Percentiles rank a stretch among this genome's conserved stretches.
Evolutionary conservation across 2,888 invertebrate genomes (phyloP).

Genomic region (Caenorhabditis sp.): DNA sequence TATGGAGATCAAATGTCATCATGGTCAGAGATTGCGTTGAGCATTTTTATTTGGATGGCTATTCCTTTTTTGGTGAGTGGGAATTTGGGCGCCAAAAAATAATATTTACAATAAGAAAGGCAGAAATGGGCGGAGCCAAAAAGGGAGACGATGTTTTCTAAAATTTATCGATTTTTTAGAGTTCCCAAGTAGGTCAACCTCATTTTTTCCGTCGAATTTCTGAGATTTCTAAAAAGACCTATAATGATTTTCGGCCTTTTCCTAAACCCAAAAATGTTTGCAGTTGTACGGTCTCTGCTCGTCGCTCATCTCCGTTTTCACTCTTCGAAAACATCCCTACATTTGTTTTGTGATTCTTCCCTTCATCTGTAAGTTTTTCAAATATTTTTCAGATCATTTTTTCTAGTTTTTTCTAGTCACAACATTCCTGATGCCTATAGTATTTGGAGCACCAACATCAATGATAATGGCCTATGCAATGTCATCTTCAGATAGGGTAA

Average conservation of each 20-base stretch:
- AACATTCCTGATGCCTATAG: slow-evolving; percentile 45
- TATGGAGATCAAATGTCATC: slow-evolving; percentile 41
- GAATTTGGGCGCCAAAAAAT: too few species aligned
- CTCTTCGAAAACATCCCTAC: slow-evolving; percentile 61
- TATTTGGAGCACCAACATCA: slow-evolving; percentile 51
- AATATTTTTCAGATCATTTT: not conserved
- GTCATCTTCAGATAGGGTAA: slow-evolving; percentile 36
- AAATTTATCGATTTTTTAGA: too few species aligned
- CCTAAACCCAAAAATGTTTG: not conserved
- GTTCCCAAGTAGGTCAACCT: too few species aligned
- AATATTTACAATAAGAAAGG: too few species aligned
- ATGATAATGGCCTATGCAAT: slow-evolving; percentile 48
- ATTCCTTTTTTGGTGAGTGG: slow-evolving; percentile 45
- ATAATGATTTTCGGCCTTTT: too few species aligned
- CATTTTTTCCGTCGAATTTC: too few species aligned
- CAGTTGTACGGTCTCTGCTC: slow-evolving; percentile 50
- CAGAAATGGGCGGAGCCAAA: too few species aligned
- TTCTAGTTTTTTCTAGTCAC: slow-evolving; percentile 33
- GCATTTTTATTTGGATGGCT: slow-evolving; percentile 64
- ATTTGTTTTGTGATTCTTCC: slow-evolving; percentile 44
- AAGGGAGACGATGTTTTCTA: not conserved
- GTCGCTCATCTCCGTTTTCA: slow-evolving; percentile 50
- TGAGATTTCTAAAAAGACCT: too few species aligned
- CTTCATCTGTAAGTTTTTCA: slow-evolving; percentile 36
- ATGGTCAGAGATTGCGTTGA: slow-evolving; percentile 59